Evolutionary conservation across 2,797 vertebrate genomes (phyloP), one percentile per base, ranked within the genome.

Genomic region (Podarcis siculus): DNA sequence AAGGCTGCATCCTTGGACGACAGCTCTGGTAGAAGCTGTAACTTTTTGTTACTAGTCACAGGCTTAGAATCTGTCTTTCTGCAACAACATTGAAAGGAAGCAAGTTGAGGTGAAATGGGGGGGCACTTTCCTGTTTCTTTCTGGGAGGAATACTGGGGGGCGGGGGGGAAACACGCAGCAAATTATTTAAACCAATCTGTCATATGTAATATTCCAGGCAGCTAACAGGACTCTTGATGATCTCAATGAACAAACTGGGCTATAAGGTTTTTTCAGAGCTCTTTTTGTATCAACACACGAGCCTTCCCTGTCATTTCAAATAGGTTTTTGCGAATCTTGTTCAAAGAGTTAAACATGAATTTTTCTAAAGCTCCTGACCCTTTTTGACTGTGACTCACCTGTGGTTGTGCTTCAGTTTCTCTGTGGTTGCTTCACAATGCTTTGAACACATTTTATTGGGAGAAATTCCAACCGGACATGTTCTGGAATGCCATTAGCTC

Each of bases 1-100:
- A 79, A 87, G 78, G 75, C 42, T 72, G 8, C 82, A 94, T 95
- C 95, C 95, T 97, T 96, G 96, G 86, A 93, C 95, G 92, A 42
- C 39, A 91, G 87, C 86, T 92, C 87, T 95, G 93, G 92, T 90
- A 92, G 91, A 92, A 95, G 88, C 92, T 92, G 81, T 92, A 93
- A 71, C 86, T 69, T 5, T 69, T 66, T 91, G 15, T 25, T 93
- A 72, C 58, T 61, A 88, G 81, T 77, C 58, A 61, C 58, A 61
- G 58, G 21, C 64, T 89, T 72, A 79, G 49, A 49, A 61, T n/a
- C 30, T 1, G 0, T 81, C 79, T 91, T 73, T 72, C 66, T 88
- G 86, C 77, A 89, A 88, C 39, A 82, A 73, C 55, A 61, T 5
- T 82, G 80, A 91, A 90, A 1, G 13, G 61, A 91, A 92, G 37